phyloP scores from a whole-genome alignment of 2,797 vertebrate species.

The Sebastes itinus region DNA sequence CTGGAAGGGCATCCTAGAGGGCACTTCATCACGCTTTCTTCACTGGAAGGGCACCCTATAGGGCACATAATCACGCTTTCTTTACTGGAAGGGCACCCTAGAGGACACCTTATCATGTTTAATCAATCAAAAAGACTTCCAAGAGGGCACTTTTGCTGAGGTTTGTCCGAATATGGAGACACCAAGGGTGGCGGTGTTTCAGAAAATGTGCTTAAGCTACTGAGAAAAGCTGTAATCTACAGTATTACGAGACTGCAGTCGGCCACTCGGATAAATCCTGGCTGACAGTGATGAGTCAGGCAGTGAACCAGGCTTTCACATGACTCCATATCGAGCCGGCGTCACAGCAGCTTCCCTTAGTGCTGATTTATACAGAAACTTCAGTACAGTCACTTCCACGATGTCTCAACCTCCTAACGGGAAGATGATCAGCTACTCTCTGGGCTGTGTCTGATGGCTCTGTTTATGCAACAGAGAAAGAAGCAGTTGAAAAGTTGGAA shows the following conservation, averaged over 20 bases:
- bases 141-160: too few species aligned
- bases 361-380: background rate
- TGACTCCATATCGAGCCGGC: background rate
- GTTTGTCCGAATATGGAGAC: too few species aligned
- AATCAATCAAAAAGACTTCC: too few species aligned
- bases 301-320: background rate
- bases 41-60: too few species aligned
- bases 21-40: too few species aligned
- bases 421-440: background rate
- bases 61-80: too few species aligned
- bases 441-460: background rate
- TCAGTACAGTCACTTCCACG: background rate
- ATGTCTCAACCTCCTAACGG: background rate
- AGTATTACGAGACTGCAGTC: background rate
- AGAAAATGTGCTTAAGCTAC: background rate
- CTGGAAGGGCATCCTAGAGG: too few species aligned
- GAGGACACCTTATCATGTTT: too few species aligned
- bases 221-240: background rate
- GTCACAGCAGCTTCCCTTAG: background rate
- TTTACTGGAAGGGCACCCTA: too few species aligned
- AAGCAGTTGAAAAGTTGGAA: background rate
- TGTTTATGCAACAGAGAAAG: constrained; percentile 8
- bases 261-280: background rate
- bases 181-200: background rate
- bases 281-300: constrained; percentile 29